Percentiles rank a stretch among this genome's conserved stretches.
Evolutionary conservation across 2,888 invertebrate species (phyloP).

Genomic region (Eutolmus rufibarbis): DNA sequence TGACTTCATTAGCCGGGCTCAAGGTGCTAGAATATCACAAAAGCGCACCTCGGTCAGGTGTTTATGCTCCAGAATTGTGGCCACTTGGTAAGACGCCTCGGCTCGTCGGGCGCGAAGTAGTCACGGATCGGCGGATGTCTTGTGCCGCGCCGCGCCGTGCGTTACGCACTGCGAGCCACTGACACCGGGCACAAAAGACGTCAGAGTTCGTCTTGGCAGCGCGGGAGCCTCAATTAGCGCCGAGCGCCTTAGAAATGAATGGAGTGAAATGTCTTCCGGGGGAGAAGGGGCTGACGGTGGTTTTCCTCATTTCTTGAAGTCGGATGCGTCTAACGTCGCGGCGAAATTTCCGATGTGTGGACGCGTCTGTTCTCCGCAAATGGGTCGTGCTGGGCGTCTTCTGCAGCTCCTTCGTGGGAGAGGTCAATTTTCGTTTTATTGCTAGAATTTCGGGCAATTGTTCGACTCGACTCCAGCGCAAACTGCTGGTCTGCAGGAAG

Average conservation of each 20-base stretch:
- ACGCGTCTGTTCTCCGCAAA: background rate
- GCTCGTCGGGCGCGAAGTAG: background rate
- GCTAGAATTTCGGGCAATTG: constrained; percentile 5
- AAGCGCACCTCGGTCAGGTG: background rate
- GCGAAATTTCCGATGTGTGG: background rate
- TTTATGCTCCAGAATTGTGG: background rate
- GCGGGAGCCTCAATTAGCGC: background rate
- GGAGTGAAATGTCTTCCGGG: background rate
- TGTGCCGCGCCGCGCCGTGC: background rate
- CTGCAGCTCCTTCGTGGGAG: background rate
- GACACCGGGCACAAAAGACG: background rate
- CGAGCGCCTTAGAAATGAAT: background rate
- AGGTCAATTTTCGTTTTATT: background rate
- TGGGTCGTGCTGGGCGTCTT: background rate
- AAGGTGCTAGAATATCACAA: background rate
- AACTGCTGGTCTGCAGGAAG: background rate
- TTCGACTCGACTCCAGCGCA: background rate
- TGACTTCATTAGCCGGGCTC: constrained; percentile 40
- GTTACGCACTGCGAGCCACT: background rate
- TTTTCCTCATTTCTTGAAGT: background rate
- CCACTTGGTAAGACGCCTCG: background rate
- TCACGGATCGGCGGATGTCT: background rate
- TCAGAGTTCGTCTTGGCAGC: background rate
- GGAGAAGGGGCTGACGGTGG: background rate
- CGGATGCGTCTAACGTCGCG: background rate